A percentile compares a stretch with the other conserved stretches of the same genome.
phyloP scores from a whole-genome alignment of 2,113 vertebrate species.

The Myiopsitta monachus region DNA sequence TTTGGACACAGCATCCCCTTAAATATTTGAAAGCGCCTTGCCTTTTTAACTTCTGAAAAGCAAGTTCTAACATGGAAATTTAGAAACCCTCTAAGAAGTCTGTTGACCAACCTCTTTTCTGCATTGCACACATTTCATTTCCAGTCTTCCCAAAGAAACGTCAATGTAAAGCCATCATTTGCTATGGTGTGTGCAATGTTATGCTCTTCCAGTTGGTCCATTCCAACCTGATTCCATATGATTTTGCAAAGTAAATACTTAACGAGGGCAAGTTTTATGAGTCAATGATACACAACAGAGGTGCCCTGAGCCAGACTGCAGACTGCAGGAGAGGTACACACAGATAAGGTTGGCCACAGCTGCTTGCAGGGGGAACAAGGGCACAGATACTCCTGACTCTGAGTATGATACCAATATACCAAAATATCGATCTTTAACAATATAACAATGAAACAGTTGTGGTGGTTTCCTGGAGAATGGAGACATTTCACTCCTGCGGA shows the following conservation, averaged over 20 bases:
- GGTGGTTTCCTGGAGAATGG: neutral
- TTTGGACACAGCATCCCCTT: neutral
- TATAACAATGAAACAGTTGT: neutral
- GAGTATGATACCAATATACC: neutral
- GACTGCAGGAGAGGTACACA: neutral
- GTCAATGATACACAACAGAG: neutral
- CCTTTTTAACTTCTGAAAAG: neutral
- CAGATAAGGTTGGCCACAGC: neutral
- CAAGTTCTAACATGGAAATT: neutral
- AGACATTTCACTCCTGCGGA: neutral
- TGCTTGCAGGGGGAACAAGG: accelerated
- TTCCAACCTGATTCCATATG: neutral
- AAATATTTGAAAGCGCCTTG: neutral
- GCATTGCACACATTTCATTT: neutral
- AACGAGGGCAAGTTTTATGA: neutral
- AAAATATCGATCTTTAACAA: neutral
- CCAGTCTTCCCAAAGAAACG: neutral
- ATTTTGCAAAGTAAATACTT: neutral
- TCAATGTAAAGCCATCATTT: neutral
- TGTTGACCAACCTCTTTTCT: neutral
- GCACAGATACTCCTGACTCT: neutral
- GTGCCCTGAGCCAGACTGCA: neutral
- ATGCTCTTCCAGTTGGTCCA: neutral
- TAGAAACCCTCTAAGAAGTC: neutral
- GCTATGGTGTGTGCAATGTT: neutral